These are phyloP conservation scores for Sinocyclocheilus grahami DNA, from an alignment of 2,113 vertebrate genomes.

Conservation along the genomic window DNA sequence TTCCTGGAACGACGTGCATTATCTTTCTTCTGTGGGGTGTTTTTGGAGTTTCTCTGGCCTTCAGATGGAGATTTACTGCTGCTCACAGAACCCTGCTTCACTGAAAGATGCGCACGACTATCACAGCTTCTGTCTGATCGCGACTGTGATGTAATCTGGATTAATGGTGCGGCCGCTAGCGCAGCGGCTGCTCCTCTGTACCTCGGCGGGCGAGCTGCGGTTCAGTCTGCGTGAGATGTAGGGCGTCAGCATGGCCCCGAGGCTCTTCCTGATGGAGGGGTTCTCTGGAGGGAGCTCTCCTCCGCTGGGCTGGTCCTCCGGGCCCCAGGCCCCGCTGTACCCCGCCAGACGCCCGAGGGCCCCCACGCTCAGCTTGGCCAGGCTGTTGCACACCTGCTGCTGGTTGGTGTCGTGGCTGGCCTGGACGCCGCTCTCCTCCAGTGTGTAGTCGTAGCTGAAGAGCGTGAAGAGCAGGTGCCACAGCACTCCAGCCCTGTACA, in stretches of 20 bases:
- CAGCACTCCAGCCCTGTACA: constrained; percentile 93
- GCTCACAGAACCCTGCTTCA: too few species aligned
- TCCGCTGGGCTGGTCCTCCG: constrained; percentile 69
- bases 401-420: constrained; percentile 94
- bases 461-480: constrained; percentile 88
- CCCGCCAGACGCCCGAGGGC: constrained; percentile 92
- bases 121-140: too few species aligned
- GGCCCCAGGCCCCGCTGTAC: constrained; percentile 64
- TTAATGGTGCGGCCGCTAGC: too few species aligned
- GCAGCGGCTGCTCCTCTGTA: constrained; percentile 52
- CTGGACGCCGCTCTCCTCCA: constrained; percentile 97
- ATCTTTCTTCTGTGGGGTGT: too few species aligned
- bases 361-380: constrained; percentile 90
- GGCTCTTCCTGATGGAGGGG: constrained; percentile 88
- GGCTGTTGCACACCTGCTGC: constrained; percentile 94
- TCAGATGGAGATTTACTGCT: too few species aligned
- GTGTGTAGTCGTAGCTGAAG: constrained; percentile 95
- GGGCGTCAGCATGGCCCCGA: constrained; percentile 92
- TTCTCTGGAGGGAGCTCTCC: constrained; percentile 85
- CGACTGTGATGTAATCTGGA: too few species aligned
- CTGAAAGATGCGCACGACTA: too few species aligned
- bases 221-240: constrained; percentile 90
- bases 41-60: too few species aligned
- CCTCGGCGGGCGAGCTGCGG: constrained; percentile 82
- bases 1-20: too few species aligned